A percentile compares a stretch with the other conserved stretches of the same genome.
Evolutionary conservation across 2,113 vertebrate genomes (phyloP).

Genomic region (Cephalopterus ornatus): DNA sequence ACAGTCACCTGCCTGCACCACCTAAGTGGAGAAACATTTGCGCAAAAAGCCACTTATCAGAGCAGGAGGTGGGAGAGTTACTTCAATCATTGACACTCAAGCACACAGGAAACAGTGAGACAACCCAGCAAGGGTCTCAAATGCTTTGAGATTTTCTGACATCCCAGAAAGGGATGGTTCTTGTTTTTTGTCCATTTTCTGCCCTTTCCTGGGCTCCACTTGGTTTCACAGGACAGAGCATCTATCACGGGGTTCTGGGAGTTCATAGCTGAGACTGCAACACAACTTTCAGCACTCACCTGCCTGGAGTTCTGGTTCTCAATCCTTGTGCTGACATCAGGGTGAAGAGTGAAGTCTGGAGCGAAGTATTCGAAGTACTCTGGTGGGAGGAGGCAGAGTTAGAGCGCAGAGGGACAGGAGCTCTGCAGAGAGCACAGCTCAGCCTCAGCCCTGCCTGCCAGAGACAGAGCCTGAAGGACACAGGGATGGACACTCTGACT

Average conservation of each 20-base stretch:
- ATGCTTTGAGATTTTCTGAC: not conserved
- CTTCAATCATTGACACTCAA: not conserved
- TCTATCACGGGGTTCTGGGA: not conserved
- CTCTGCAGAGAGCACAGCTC: not conserved
- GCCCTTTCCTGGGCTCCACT: not conserved
- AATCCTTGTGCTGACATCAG: constrained; percentile 97
- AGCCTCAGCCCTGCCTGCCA: not conserved
- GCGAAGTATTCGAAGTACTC: constrained; percentile 99
- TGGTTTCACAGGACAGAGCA: not conserved
- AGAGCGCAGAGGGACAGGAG: not conserved
- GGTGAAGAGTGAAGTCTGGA: constrained; percentile 97
- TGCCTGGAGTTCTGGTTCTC: constrained; percentile 98
- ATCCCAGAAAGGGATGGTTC: not conserved
- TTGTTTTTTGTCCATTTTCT: accelerated
- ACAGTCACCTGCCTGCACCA: not conserved
- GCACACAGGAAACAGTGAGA: not conserved
- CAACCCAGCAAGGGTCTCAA: not conserved
- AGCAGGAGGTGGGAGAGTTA: not conserved
- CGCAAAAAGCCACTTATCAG: not conserved
- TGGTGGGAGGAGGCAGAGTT: constrained; percentile 17
- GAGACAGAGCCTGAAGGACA: not conserved
- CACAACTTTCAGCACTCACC: constrained; percentile 68
- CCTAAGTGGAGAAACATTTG: accelerated
- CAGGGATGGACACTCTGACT: not conserved
- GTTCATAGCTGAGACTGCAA: accelerated